Evolutionary conservation across 2,888 invertebrate species (phyloP), one percentile per base, ranked within the genome.

Genomic region (Nymphalis c-album): DNA sequence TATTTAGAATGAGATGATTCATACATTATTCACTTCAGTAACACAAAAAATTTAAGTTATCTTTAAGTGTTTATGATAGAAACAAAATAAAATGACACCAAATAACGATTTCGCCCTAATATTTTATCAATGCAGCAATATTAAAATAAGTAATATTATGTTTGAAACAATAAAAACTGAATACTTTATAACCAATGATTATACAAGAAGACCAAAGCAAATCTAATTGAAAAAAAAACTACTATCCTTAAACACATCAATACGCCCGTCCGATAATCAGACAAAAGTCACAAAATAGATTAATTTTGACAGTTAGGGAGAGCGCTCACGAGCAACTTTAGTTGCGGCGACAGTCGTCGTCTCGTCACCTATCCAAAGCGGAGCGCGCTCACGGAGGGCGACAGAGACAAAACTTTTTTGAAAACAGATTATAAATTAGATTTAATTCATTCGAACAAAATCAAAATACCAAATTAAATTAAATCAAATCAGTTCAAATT

Each of bases 231-330:
- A 61, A 40, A 61, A 40, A 18, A 68, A 16, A 53, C 46, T 45
- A 55, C 62, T 67, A 66, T 71, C 66, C 47, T 13, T 72, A 73
- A 64, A 73, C 74, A 73, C 75, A 77, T 77, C 78, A 74, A 77
- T 82, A 83, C 85, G 83, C 85, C 85, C 85, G 84, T 77, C 74
- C 65, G 69, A 73, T 74, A 72, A 74, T 68, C 72, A 75, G 66
- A 74, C 71, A 69, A 71, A 75, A 73, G 62, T 74, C 70, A 75
- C 73, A 74, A 71, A 71, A 75, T 71, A 76, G 69, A 73, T 71
- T 65, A 69, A 31, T 62, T 67, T 67, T 71, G 70, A 73, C 68
- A 72, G 51, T 65, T 68, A n/a, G n/a, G n/a, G n/a, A n/a, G n/a
- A n/a, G n/a, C n/a, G n/a, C n/a, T n/a, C n/a, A n/a, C n/a, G n/a